Conservation (phyloP, 64 coral and sea anemone genomes). For the Montipora cactus region DNA sequence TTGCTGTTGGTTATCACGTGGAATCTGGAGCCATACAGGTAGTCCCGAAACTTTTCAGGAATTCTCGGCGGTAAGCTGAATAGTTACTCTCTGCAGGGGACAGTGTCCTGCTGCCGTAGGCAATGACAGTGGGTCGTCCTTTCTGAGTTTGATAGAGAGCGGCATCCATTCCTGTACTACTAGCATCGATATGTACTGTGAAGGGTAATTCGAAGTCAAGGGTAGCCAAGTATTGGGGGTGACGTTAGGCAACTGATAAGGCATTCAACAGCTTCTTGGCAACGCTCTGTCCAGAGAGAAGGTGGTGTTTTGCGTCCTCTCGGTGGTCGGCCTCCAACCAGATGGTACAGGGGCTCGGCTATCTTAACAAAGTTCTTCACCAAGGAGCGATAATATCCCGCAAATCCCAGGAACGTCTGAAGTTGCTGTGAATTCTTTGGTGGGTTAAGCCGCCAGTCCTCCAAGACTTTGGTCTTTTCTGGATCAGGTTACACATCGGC, state of each 20-base stretch:
- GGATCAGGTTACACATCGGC: constrained; percentile 47
- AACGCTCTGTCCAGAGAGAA: constrained; percentile 41
- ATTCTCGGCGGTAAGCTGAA: constrained; percentile 62
- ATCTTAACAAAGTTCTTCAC: constrained; percentile 22
- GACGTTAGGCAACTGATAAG: constrained; percentile 47
- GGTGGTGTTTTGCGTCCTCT: not conserved
- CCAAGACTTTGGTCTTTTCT: constrained; percentile 6
- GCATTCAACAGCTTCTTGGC: constrained; percentile 38
- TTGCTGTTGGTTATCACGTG: constrained; percentile 55
- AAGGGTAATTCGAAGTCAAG: constrained; percentile 62
- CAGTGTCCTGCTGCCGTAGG: constrained; percentile 60
- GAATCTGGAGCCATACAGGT: constrained; percentile 45
- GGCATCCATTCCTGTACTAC: constrained; percentile 29
- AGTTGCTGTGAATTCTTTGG: not conserved
- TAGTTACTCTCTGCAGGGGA: constrained; percentile 57
- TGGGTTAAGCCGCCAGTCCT: constrained; percentile 13
- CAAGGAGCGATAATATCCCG: constrained; percentile 27
- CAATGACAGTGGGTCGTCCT: constrained; percentile 14
- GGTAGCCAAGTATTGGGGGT: constrained; percentile 66
- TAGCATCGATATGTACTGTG: constrained; percentile 50
- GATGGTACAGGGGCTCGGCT: constrained; percentile 12
- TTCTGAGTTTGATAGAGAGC: constrained; percentile 64
- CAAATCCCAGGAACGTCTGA: constrained; percentile 35
- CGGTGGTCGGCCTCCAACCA: not conserved
- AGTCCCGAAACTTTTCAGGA: constrained; percentile 20